Conservation (phyloP, 1,140 invertebrate genomes). For the Tyrophagus putrescentiae region DNA sequence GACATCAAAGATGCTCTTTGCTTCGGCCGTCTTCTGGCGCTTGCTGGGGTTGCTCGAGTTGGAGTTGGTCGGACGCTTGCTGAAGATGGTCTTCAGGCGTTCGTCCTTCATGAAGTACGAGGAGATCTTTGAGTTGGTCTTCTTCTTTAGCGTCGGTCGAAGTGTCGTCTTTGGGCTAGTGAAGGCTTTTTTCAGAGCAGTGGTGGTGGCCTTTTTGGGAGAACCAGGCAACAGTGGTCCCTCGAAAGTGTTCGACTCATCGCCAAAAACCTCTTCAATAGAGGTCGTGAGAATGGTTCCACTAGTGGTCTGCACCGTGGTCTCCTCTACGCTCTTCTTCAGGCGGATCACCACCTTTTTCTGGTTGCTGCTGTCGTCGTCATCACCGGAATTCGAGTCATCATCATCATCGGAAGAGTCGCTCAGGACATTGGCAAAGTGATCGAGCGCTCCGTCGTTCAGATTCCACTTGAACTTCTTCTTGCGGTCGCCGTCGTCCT, state of each 20-base stretch:
- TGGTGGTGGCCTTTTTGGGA: no score
- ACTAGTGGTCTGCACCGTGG: no score
- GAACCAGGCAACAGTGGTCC: no score
- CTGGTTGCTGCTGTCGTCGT: background rate
- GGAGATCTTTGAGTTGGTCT: background rate
- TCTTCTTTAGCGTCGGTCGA: background rate
- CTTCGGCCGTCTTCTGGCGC: background rate
- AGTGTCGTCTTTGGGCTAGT: no score
- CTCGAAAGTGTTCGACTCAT: background rate
- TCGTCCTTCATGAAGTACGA: background rate
- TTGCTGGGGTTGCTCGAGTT: background rate
- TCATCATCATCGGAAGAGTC: slow-evolving; percentile 8
- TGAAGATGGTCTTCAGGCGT: background rate
- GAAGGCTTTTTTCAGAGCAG: no score
- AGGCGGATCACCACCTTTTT: background rate
- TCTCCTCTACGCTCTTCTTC: no score
- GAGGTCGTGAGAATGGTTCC: no score
- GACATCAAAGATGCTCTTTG: slow-evolving; percentile 9
- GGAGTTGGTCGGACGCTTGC: background rate
- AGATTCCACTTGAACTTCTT: slow-evolving; percentile 60
- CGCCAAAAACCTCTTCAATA: background rate
- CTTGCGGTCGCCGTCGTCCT: slow-evolving; percentile 49
- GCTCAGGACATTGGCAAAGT: background rate
- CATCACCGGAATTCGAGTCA: background rate
- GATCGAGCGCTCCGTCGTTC: background rate